Conservation (phyloP, 1,140 invertebrate species). For the Anastrepha obliqua region DNA sequence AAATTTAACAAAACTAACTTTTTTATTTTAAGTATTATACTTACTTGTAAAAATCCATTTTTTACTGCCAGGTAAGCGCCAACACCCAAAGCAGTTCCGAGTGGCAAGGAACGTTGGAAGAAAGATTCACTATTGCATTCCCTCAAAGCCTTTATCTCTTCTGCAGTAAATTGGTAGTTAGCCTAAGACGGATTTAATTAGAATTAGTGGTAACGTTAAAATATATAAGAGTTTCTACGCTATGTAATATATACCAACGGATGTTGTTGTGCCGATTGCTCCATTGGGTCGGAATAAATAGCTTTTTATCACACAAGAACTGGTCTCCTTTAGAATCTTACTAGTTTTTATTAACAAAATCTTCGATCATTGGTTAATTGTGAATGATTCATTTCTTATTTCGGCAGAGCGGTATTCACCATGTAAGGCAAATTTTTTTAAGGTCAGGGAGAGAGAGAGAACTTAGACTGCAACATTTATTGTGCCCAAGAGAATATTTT, state of each 20-base stretch:
- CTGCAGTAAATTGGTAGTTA: conserved; percentile 78
- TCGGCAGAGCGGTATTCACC: no score
- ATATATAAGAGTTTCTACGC: no score
- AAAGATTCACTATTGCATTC: conserved; percentile 86
- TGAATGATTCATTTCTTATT: no score
- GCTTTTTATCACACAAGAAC: no score
- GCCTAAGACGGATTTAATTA: conserved; percentile 70
- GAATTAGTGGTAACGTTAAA: background rate
- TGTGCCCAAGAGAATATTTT: no score
- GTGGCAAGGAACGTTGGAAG: conserved; percentile 80
- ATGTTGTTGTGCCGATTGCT: background rate
- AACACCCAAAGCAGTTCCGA: conserved; percentile 78
- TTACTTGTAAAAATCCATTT: conserved; percentile 75
- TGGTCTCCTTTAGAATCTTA: no score
- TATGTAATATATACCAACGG: background rate
- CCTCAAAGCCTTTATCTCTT: conserved; percentile 80
- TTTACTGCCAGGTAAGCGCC: conserved; percentile 80
- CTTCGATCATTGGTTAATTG: no score
- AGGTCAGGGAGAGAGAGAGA: no score
- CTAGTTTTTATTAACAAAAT: no score
- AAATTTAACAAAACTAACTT: no score
- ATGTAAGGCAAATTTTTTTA: no score
- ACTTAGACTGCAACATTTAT: no score
- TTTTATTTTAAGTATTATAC: conserved; percentile 54
- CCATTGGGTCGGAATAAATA: background rate